Evolutionary conservation across 2,113 vertebrate genomes (phyloP).

Genomic region (Centropus bengalensis): DNA sequence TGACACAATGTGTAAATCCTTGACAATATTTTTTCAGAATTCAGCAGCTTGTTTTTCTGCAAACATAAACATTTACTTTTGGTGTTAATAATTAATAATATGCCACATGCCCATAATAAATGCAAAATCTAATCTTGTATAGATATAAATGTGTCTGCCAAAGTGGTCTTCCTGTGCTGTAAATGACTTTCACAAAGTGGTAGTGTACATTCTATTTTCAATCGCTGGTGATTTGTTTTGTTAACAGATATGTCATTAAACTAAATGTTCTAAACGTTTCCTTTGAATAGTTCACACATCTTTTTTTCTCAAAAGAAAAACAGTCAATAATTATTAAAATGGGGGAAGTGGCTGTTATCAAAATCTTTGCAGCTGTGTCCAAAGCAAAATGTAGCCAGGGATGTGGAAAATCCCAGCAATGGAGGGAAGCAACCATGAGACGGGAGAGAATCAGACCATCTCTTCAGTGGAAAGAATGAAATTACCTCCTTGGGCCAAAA

Average conservation of each 20-base stretch:
- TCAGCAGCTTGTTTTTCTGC: constrained; percentile 64
- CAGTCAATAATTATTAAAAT: neutral
- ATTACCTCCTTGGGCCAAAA: neutral
- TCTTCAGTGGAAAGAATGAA: neutral
- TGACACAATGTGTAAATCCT: constrained; percentile 60
- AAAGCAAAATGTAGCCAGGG: neutral
- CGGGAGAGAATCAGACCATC: neutral
- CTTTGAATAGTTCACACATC: neutral
- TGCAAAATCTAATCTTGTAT: constrained; percentile 41
- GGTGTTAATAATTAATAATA: constrained; percentile 67
- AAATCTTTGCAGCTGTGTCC: neutral
- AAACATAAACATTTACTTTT: constrained; percentile 63
- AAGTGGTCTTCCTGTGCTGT: constrained; percentile 47
- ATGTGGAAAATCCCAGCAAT: neutral
- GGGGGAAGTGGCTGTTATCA: neutral
- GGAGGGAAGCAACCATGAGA: neutral
- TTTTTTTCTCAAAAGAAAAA: neutral
- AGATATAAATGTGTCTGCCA: constrained; percentile 52
- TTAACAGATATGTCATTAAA: constrained; percentile 20
- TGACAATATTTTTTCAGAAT: constrained; percentile 63
- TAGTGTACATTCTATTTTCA: constrained; percentile 29
- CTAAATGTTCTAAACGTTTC: neutral
- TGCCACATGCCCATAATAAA: constrained; percentile 54
- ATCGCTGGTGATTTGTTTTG: constrained; percentile 9
- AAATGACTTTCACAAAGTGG: constrained; percentile 34